Percentiles rank a stretch among this genome's conserved stretches.
Conservation (phyloP, 2,888 invertebrate genomes). For the Lottia gigantea region DNA sequence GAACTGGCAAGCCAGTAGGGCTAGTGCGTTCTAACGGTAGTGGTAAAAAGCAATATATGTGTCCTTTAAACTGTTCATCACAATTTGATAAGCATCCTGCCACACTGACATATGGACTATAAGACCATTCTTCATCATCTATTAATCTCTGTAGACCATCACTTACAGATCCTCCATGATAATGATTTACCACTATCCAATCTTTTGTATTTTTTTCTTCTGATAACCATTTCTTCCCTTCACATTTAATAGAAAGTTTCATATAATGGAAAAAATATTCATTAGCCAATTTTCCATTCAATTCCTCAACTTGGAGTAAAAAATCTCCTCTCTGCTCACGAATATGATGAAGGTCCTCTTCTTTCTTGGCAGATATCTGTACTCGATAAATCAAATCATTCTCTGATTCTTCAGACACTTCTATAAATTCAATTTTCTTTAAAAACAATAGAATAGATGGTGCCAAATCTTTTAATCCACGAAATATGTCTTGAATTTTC, state of each 20-base stretch:
- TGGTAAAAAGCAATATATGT: slow-evolving; percentile 63
- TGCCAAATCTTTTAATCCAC: slow-evolving; percentile 48
- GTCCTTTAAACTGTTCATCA: slow-evolving; percentile 37
- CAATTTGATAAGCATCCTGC: slow-evolving; percentile 38
- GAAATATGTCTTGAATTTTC: slow-evolving; percentile 45
- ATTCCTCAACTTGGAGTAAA: neutral
- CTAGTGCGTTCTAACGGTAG: slow-evolving; percentile 51
- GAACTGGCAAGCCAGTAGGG: slow-evolving; percentile 61
- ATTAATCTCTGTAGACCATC: slow-evolving; percentile 25
- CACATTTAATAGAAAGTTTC: neutral
- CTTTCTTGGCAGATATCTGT: neutral
- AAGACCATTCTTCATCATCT: slow-evolving; percentile 31
- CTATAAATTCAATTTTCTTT: slow-evolving; percentile 48
- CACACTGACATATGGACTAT: slow-evolving; percentile 47
- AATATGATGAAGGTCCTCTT: neutral
- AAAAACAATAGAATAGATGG: slow-evolving; percentile 56
- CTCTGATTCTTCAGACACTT: slow-evolving; percentile 32
- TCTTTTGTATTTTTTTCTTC: neutral
- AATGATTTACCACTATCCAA: slow-evolving; percentile 40
- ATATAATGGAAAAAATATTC: slow-evolving; percentile 3
- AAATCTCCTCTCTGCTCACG: slow-evolving; percentile 11
- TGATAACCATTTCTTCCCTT: neutral
- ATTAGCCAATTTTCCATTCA: slow-evolving; percentile 15
- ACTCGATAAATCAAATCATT: neutral
- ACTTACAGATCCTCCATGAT: slow-evolving; percentile 35